phyloP scores from a whole-genome alignment of 1,140 invertebrate genomes.

The Ostrea edulis region DNA sequence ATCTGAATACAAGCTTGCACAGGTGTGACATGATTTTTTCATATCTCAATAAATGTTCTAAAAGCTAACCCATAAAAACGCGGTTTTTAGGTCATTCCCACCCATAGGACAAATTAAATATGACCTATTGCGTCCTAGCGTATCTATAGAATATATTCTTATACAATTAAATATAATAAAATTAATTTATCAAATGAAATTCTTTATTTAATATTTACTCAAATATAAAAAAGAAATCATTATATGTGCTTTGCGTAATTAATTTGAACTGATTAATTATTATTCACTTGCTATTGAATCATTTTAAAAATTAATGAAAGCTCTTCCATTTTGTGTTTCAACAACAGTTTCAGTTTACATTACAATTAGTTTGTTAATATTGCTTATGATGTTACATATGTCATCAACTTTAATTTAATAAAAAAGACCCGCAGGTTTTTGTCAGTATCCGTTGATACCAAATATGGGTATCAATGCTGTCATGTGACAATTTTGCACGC shows the following conservation, averaged over 20 bases:
- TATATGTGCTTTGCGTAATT: slow-evolving; percentile 7
- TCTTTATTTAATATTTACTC: slow-evolving; percentile 16
- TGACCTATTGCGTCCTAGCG: no score
- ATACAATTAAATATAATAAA: neutral
- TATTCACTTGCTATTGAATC: slow-evolving; percentile 12
- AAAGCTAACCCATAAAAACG: neutral
- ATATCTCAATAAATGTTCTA: slow-evolving; percentile 22
- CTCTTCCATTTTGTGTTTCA: slow-evolving; percentile 12
- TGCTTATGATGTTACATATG: slow-evolving; percentile 20
- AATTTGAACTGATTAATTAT: slow-evolving; percentile 7
- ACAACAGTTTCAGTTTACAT: neutral
- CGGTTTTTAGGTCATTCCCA: neutral
- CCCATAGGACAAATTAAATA: neutral
- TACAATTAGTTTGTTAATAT: slow-evolving; percentile 3
- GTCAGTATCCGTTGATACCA: slow-evolving; percentile 22
- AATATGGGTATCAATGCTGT: slow-evolving; percentile 9
- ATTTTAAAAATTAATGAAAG: neutral
- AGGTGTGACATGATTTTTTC: slow-evolving; percentile 31
- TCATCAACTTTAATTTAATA: slow-evolving; percentile 32
- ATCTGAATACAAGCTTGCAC: slow-evolving; percentile 15
- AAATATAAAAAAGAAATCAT: slow-evolving; percentile 5
- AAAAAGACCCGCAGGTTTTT: no score
- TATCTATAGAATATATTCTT: no score
- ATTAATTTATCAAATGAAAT: slow-evolving; percentile 23
- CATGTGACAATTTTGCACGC: no score